These are phyloP conservation scores for Euura saliciscinereae DNA, from an alignment of 1,140 invertebrate genomes.

Conservation along the genomic window DNA sequence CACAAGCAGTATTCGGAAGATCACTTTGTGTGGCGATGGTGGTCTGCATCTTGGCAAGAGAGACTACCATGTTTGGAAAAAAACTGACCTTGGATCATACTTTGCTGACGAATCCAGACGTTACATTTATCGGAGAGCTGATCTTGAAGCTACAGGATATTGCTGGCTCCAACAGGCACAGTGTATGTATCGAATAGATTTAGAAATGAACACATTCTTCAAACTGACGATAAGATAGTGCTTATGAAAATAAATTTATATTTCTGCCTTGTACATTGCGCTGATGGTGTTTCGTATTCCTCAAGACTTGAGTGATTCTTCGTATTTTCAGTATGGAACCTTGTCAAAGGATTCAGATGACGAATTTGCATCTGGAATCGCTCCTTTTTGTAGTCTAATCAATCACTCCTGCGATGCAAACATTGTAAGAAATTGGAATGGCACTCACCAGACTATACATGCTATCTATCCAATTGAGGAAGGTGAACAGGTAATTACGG, in stretches of 20 bases:
- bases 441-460: constrained; percentile 62
- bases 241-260: too few species aligned
- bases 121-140: background rate
- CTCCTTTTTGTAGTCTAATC: constrained; percentile 78
- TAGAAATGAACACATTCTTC: too few species aligned
- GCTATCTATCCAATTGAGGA: constrained; percentile 70
- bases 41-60: background rate
- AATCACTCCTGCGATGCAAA: constrained; percentile 95
- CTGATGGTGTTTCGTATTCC: constrained; percentile 26
- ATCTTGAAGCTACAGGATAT: background rate
- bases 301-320: constrained; percentile 27
- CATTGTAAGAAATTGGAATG: constrained; percentile 68
- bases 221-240: too few species aligned
- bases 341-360: too few species aligned
- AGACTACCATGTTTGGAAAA: background rate
- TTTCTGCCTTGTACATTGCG: background rate
- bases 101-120: background rate
- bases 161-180: background rate
- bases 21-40: background rate
- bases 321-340: constrained; percentile 42
- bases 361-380: constrained; percentile 66
- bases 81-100: background rate
- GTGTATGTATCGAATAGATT: background rate
- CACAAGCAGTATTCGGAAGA: background rate
- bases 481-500: constrained; percentile 33